These are phyloP conservation scores for Amblyteles armatorius DNA, from an alignment of 2,888 invertebrate genomes.

Conservation along the genomic window DNA sequence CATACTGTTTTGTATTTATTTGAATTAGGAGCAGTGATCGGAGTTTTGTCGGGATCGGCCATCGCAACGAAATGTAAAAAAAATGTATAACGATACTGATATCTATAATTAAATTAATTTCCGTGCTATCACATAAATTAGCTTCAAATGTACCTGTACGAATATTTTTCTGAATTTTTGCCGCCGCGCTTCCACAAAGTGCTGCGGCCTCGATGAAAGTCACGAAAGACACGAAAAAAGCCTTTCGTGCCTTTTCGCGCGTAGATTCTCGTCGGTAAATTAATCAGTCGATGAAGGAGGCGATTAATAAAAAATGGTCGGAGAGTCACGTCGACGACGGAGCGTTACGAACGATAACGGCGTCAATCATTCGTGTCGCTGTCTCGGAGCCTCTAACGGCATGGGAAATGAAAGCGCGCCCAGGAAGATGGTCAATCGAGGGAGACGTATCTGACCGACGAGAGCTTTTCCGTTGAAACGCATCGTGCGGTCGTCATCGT, in stretches of 20 bases:
- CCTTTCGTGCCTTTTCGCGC: background rate
- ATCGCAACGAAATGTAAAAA: no score
- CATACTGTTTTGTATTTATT: no score
- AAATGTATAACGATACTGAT: no score
- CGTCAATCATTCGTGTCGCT: background rate
- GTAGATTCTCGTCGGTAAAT: background rate
- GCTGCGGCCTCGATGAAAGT: background rate
- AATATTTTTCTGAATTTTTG: no score
- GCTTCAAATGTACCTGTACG: no score
- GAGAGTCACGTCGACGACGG: background rate
- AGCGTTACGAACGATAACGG: background rate
- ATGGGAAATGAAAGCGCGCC: constrained; percentile 45
- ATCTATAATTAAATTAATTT: no score
- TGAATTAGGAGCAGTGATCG: no score
- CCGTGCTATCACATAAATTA: no score
- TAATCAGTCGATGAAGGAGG: background rate
- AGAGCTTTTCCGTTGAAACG: constrained; percentile 44
- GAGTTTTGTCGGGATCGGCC: no score
- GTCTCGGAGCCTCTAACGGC: background rate
- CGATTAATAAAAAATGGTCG: background rate
- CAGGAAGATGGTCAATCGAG: constrained; percentile 41
- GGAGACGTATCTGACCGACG: background rate
- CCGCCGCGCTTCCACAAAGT: no score
- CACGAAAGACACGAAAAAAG: background rate
- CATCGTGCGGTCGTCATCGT: constrained; percentile 54